A percentile compares a stretch with the other conserved stretches of the same genome.
Conservation (phyloP, 2,888 invertebrate genomes). For the Cosmorhoe ocellata region DNA sequence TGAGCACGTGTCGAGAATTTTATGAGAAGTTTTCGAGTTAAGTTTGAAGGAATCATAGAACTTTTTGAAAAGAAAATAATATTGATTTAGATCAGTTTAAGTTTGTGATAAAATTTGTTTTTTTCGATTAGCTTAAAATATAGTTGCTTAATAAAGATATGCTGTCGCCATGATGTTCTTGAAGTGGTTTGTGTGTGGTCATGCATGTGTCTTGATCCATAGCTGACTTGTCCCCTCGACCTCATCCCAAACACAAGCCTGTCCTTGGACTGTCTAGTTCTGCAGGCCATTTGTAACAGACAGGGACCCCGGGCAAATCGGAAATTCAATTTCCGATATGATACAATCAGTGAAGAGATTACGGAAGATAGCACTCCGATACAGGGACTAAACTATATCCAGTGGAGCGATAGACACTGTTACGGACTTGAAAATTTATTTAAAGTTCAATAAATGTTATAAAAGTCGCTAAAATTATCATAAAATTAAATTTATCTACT, state of each 20-base stretch:
- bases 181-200: too few relatives aligned
- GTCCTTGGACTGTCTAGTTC: not conserved
- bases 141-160: too few relatives aligned
- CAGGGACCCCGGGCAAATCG: constrained; percentile 74
- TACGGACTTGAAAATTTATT: constrained; percentile 1
- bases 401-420: constrained; percentile 1
- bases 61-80: not conserved
- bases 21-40: not conserved
- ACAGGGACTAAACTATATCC: constrained; percentile 6
- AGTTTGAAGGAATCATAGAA: constrained; percentile 1
- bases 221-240: not conserved
- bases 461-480: too few relatives aligned
- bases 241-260: not conserved
- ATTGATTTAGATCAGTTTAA: too few relatives aligned
- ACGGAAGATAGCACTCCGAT: constrained; percentile 11
- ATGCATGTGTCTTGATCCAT: too few relatives aligned
- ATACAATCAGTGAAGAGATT: constrained; percentile 18
- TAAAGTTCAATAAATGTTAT: not conserved
- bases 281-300: constrained; percentile 53
- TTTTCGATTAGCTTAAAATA: too few relatives aligned
- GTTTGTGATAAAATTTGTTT: too few relatives aligned
- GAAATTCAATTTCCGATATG: constrained; percentile 76
- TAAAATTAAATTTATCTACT: too few relatives aligned
- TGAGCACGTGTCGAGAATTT: constrained; percentile 30
- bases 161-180: too few relatives aligned